Conservation (phyloP, 2,113 vertebrate species). For the Sturnira hondurensis region DNA sequence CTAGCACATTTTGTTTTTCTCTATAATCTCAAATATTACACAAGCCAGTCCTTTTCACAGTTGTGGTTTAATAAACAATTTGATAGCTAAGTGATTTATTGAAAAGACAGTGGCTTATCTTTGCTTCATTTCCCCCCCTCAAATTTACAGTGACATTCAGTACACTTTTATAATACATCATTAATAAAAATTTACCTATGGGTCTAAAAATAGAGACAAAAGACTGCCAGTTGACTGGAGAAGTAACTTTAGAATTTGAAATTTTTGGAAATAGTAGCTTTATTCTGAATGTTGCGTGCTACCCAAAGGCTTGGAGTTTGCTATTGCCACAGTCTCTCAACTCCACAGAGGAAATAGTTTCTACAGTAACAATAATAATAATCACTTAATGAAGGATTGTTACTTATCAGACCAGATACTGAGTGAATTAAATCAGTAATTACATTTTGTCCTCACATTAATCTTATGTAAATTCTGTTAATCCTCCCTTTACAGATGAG, state of each 20-base stretch:
- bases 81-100: conserved; percentile 18
- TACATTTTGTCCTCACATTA: background rate
- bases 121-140: background rate
- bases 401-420: background rate
- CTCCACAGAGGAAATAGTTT: background rate
- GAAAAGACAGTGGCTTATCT: background rate
- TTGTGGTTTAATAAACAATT: conserved; percentile 26
- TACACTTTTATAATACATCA: background rate
- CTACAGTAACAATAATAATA: background rate
- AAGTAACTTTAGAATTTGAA: conserved; percentile 6
- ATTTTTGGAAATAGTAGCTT: background rate
- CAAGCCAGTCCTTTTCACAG: conserved; percentile 1
- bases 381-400: background rate
- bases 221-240: background rate
- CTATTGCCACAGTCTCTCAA: background rate
- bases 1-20: conserved; percentile 55
- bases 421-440: background rate
- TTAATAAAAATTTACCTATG: background rate
- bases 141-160: background rate
- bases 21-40: conserved; percentile 32
- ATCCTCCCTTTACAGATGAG: background rate
- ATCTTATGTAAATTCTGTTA: background rate
- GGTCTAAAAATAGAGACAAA: background rate
- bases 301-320: background rate
- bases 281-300: background rate